Conservation (phyloP, 2,113 vertebrate species). For the Sphaerodactylus townsendi region DNA sequence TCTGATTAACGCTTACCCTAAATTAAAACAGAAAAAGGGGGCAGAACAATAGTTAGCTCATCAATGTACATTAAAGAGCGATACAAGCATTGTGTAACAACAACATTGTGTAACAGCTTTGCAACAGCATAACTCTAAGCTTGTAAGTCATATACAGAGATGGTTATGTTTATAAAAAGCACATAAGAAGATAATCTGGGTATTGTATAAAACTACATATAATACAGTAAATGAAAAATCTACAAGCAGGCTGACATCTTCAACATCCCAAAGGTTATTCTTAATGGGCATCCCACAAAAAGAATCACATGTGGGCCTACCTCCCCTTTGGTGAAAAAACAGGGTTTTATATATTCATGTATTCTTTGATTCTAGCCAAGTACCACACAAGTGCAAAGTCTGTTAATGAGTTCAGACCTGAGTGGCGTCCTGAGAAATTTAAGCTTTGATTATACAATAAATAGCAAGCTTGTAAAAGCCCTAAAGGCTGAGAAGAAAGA, state of each 20-base stretch:
- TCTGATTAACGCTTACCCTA: constrained; percentile 91
- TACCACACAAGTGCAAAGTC: not conserved
- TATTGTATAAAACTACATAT: not conserved
- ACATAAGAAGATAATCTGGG: constrained; percentile 23
- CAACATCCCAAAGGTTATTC: not conserved
- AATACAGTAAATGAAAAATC: constrained; percentile 14
- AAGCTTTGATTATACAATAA: not conserved
- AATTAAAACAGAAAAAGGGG: constrained; percentile 28
- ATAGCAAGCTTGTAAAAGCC: not conserved
- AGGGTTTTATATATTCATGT: not conserved
- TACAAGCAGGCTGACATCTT: constrained; percentile 12
- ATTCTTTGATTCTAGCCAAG: no score
- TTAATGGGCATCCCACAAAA: not conserved
- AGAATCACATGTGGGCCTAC: not conserved
- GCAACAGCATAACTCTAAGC: not conserved
- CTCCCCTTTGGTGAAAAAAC: not conserved
- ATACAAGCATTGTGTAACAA: not conserved
- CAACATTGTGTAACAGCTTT: constrained; percentile 7
- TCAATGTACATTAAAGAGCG: not conserved
- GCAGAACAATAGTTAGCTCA: not conserved
- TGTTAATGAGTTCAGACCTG: not conserved
- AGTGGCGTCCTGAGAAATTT: not conserved
- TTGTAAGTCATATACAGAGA: constrained; percentile 25
- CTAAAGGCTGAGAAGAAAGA: not conserved
- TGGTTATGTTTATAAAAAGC: not conserved